Base-by-base conservation (phyloP, 2,888 invertebrate species). In the Fragum whitleyi region DNA sequence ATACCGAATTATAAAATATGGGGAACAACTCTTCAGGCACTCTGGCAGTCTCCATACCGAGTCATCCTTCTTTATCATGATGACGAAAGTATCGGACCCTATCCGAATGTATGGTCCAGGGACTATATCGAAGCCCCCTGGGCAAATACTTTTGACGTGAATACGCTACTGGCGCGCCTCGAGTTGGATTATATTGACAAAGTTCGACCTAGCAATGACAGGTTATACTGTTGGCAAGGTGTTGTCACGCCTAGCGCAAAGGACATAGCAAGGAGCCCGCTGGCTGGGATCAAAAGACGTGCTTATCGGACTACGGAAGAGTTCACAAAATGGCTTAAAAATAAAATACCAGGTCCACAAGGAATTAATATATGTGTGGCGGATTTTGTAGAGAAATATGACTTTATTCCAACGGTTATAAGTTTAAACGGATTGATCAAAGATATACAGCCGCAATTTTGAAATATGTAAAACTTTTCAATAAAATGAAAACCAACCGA, bases 171-270 rank as follows among this genome's bases (percentile, higher is more conserved):
- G 6, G 85, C 94, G 5, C 96, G 96, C 92, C 94, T 97, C n/a
- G 94, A 95, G 59, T 91, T 94, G 23, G 95, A 96, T 21, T 91
- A 96, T 51, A 89, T 94, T n/a, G 93, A 94, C 0, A 83, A 81
- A n/a, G 94, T 97, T 1, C 94, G 95, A 0, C 21, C 51, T 26
- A 72, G 69, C 14, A 94, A 95, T 0, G 94, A 95, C 23, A 94
- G 94, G 59, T 97, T 97, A 0, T 96, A 96, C 90, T 96, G 97
- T 1, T 96, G 96, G 26, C 97, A 97, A 90, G 97, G 97, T 53
- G 95, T 97, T 19, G 93, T 97, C 26, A 97, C 97, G 0, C 97
- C 94, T 19, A 87, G 88, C 55, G 77, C 83, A 2, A 70, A 76
- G 16, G 86, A 84, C 61, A 90, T 94, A 14, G 71, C 91, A 21